Percentiles rank a stretch among this genome's conserved stretches.
phyloP scores from a whole-genome alignment of 1,140 invertebrate genomes.

The Metaphire vulgaris region DNA sequence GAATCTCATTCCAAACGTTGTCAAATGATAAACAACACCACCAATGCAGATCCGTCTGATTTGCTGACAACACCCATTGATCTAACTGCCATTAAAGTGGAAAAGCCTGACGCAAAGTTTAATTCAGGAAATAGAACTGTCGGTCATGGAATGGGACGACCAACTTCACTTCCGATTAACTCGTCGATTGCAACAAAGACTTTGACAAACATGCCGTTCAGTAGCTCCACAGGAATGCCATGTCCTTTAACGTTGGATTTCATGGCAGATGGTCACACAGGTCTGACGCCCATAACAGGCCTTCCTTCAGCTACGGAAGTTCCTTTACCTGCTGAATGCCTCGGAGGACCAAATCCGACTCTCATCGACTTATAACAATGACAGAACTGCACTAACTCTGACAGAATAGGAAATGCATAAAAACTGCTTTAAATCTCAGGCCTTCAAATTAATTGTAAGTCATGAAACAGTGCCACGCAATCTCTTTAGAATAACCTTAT shows the following conservation, averaged over 20 bases:
- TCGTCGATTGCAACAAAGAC: background rate
- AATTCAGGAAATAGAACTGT: background rate
- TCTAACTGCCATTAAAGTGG: background rate
- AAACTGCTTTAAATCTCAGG: no score
- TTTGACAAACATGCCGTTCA: background rate
- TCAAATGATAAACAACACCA: conserved; percentile 1
- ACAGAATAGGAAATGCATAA: no score
- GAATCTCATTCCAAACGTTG: conserved; percentile 58
- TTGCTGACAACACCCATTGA: background rate
- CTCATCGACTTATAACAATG: background rate
- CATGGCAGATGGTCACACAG: background rate
- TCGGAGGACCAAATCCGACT: background rate
- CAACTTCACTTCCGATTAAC: background rate
- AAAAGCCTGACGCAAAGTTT: background rate
- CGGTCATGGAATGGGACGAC: background rate
- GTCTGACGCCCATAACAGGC: background rate
- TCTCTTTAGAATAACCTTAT: no score
- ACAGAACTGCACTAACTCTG: no score
- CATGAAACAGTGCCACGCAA: no score
- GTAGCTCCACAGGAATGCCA: background rate
- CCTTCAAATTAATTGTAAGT: no score
- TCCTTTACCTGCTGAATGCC: background rate
- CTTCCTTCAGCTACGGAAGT: background rate
- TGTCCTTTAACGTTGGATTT: background rate
- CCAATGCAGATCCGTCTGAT: background rate